Evolutionary conservation across 2,797 vertebrate genomes (phyloP), one percentile per base, ranked within the genome.

Genomic region (Bradypus variegatus): DNA sequence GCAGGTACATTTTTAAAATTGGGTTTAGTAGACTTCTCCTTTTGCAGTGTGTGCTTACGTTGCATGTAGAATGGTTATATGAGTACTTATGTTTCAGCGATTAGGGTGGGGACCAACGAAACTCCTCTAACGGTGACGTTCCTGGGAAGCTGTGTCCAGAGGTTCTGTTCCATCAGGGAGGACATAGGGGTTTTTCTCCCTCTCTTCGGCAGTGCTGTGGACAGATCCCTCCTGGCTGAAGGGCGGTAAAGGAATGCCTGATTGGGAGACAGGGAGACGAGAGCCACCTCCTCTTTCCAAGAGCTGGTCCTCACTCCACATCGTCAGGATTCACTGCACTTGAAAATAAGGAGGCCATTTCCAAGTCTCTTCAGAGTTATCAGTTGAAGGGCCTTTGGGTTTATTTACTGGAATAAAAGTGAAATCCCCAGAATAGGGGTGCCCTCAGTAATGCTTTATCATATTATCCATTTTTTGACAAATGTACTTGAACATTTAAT

Each of bases 21-120:
- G 67, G 73, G 7, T 6, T 12, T 15, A 16, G 19, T 2, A n/a
- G 38, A 12, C 7, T n/a, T 50, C 50, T 45, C 38, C 31, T 12
- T 31, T 9, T 31, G 45, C 14, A 4, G 0, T 10, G 18, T 8
- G 72, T 45, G 29, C 27, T 62, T 33, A 67, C 8, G 12, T 64
- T 70, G 10, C 38, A 33, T 1, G 2, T 75, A 7, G 0, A 1
- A 15, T 23, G 5, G 33, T 1, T 55, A 23, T 1, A 2, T n/a
- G 21, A 38, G 16, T 11, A 8, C 29, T 55, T 50, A 3, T 55
- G 23, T 64, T 16, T 41, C 62, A 53, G 21, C 69, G 5, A n/a
- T 53, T 3, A 0, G 2, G 41, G 10, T 1, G 27, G 58, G 21
- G 53, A 31, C n/a, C 8, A 27, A 29, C 8, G 19, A 5, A 23